These are phyloP conservation scores for Lordiphosa andalusiaca DNA, from an alignment of 2,888 invertebrate species.

Conservation along the genomic window DNA sequence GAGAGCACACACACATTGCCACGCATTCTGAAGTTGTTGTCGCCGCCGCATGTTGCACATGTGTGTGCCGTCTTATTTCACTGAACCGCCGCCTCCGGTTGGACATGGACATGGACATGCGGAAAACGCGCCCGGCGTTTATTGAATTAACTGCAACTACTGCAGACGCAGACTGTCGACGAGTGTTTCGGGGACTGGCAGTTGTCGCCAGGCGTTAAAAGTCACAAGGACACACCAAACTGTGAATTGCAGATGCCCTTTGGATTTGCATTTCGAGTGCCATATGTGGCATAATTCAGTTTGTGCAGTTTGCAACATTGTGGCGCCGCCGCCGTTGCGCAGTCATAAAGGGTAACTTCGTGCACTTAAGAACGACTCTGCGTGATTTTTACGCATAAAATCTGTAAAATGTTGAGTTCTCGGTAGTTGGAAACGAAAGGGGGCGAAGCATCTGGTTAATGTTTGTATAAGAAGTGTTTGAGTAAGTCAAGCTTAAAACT, in stretches of 20 bases:
- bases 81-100: conserved; percentile 1
- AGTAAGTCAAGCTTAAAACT: too few relatives aligned
- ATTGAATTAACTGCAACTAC: conserved; percentile 53
- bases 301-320: conserved; percentile 55
- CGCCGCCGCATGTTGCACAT: conserved; percentile 72
- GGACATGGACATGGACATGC: conserved; percentile 41
- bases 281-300: conserved; percentile 26
- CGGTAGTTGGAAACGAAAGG: not conserved
- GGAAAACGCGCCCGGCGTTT: conserved; percentile 66
- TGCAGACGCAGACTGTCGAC: conserved; percentile 27
- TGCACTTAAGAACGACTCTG: conserved; percentile 44
- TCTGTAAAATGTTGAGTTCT: conserved; percentile 10
- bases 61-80: conserved; percentile 34
- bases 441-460: too few relatives aligned
- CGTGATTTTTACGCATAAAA: conserved; percentile 63
- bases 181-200: conserved; percentile 41
- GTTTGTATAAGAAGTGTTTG: too few relatives aligned
- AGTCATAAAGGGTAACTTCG: conserved; percentile 51
- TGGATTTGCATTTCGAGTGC: conserved; percentile 31
- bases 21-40: conserved; percentile 11
- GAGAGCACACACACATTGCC: conserved; percentile 41
- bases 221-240: conserved; percentile 66
- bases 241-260: conserved; percentile 4
- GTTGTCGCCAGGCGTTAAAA: conserved; percentile 71
- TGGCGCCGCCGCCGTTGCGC: conserved; percentile 42